Percentiles rank a stretch among this genome's conserved stretches.
phyloP scores from a whole-genome alignment of 2,888 invertebrate genomes.

The Nemurella pictetii region DNA sequence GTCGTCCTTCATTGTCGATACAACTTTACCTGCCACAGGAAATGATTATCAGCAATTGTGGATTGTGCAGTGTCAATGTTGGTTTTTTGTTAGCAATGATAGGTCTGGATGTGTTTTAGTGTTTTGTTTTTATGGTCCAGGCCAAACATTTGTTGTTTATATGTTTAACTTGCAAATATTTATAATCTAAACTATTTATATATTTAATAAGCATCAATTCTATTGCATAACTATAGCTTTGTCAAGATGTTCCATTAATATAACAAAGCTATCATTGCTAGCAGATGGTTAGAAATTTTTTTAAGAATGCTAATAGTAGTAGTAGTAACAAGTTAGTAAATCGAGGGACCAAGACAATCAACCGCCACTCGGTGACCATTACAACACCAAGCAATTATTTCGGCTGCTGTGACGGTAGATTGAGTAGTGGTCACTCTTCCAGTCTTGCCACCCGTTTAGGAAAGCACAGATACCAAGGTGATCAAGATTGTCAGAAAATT shows the following conservation, averaged over 20 bases:
- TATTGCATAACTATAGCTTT: too few species aligned
- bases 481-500: neutral
- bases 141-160: too few species aligned
- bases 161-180: too few species aligned
- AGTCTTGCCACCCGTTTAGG: neutral
- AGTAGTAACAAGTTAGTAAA: neutral
- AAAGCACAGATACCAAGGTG: neutral
- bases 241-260: too few species aligned
- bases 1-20: constrained; percentile 42
- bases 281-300: neutral
- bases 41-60: neutral
- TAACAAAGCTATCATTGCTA: neutral
- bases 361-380: neutral
- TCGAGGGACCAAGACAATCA: neutral
- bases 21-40: constrained; percentile 40
- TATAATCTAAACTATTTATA: too few species aligned
- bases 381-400: neutral
- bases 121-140: too few species aligned
- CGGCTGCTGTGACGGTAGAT: neutral
- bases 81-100: neutral
- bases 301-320: too few species aligned
- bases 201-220: too few species aligned
- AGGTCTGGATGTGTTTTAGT: too few species aligned
- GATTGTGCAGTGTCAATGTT: too few species aligned
- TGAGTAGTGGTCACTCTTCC: neutral